Evolutionary conservation across 2,888 invertebrate species (phyloP).

Genomic region (Odontomyia ornata): DNA sequence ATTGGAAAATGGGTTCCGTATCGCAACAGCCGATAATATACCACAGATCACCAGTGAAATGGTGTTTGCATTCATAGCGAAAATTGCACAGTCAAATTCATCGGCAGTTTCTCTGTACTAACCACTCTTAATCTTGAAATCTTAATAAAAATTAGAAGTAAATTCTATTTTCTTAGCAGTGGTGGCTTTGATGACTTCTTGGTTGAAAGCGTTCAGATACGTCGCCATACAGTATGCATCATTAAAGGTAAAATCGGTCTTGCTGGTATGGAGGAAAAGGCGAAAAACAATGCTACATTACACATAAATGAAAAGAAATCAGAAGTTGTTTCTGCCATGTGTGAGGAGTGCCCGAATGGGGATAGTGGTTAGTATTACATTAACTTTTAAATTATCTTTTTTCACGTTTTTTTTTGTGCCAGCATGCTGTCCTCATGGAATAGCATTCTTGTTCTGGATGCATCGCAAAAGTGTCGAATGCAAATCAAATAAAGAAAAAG

Average conservation of each 20-base stretch:
- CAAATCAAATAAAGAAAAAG: slow-evolving; percentile 52
- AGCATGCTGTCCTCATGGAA: slow-evolving; percentile 58
- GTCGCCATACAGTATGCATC: slow-evolving; percentile 54
- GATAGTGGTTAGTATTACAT: not conserved
- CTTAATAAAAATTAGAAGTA: not conserved
- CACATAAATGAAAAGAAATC: slow-evolving; percentile 55
- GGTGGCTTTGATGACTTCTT: slow-evolving; percentile 52
- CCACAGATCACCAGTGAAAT: slow-evolving; percentile 58
- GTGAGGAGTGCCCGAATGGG: slow-evolving; percentile 54
- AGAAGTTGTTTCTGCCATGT: slow-evolving; percentile 55
- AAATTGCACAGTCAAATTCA: slow-evolving; percentile 47
- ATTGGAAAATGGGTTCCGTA: slow-evolving; percentile 59
- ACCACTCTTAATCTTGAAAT: not conserved
- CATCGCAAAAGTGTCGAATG: slow-evolving; percentile 56
- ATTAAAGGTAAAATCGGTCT: slow-evolving; percentile 58
- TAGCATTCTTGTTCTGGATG: slow-evolving; percentile 61
- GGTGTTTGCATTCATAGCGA: slow-evolving; percentile 58
- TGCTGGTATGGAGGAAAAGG: slow-evolving; percentile 48
- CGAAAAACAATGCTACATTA: slow-evolving; percentile 55
- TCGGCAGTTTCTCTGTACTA: slow-evolving; percentile 32
- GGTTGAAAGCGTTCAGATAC: slow-evolving; percentile 61
- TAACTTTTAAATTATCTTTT: not conserved
- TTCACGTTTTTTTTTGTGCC: not conserved
- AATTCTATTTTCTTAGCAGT: slow-evolving; percentile 7
- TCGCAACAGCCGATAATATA: slow-evolving; percentile 59